Evolutionary conservation across 2,888 invertebrate species (phyloP).

Genomic region (Beris morrisii): DNA sequence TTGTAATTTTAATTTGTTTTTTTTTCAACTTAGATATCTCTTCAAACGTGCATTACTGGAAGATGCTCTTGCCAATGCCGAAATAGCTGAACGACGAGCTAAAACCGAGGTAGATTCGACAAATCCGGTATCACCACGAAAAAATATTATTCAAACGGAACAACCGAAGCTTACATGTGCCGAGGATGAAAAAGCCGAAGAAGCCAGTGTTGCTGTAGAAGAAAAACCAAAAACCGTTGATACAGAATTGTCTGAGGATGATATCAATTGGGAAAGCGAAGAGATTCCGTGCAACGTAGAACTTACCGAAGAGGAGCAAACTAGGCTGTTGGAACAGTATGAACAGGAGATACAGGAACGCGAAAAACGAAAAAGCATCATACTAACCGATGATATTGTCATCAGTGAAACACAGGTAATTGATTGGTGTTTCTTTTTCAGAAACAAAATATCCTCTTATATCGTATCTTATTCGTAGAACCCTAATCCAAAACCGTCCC

Average conservation of each 20-base stretch:
- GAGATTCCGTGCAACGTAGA: constrained; percentile 68
- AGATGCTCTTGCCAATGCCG: constrained; percentile 70
- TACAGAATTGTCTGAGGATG: constrained; percentile 45
- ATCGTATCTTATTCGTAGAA: constrained; percentile 2
- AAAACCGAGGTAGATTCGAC: constrained; percentile 44
- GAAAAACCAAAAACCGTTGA: constrained; percentile 37
- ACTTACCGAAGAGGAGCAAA: constrained; percentile 72
- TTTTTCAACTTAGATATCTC: constrained; percentile 65
- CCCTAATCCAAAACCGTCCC: constrained; percentile 6
- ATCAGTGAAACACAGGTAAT: constrained; percentile 18
- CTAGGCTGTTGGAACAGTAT: constrained; percentile 67
- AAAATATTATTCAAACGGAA: constrained; percentile 40
- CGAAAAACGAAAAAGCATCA: constrained; percentile 39
- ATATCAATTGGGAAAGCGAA: constrained; percentile 62
- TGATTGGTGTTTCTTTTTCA: constrained; percentile 3
- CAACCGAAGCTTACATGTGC: constrained; percentile 38
- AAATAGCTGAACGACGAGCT: constrained; percentile 59
- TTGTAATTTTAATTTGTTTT: constrained; percentile 15
- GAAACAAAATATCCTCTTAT: background rate
- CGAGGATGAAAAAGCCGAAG: constrained; percentile 29
- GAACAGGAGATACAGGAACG: constrained; percentile 62
- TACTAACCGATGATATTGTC: constrained; percentile 22
- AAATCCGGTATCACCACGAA: constrained; percentile 37
- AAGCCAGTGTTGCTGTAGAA: constrained; percentile 34
- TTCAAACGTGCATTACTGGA: constrained; percentile 79